phyloP scores from a whole-genome alignment of 2,888 invertebrate species.

The Celastrina argiolus region DNA sequence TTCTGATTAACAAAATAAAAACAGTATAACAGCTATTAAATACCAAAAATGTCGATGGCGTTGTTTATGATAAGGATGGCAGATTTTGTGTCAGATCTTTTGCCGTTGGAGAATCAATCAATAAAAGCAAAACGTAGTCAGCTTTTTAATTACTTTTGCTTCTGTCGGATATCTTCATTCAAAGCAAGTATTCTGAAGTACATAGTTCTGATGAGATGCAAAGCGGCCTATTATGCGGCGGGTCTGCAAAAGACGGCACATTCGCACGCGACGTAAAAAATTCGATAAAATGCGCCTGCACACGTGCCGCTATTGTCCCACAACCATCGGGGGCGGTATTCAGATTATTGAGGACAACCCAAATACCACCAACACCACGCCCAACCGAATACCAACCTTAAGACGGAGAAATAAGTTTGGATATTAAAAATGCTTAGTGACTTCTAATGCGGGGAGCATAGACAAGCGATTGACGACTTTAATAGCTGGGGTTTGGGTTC shows the following conservation, averaged over 20 bases:
- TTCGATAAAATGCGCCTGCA: slow-evolving; percentile 61
- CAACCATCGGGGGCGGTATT: slow-evolving; percentile 75
- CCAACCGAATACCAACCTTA: slow-evolving; percentile 39
- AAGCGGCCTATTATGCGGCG: slow-evolving; percentile 48
- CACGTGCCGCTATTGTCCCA: slow-evolving; percentile 74
- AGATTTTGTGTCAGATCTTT: too few relatives aligned
- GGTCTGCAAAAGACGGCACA: slow-evolving; percentile 63
- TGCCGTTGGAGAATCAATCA: too few relatives aligned
- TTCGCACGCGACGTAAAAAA: slow-evolving; percentile 68
- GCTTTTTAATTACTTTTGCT: background rate
- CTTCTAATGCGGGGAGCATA: background rate
- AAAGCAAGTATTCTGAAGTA: background rate
- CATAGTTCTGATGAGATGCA: background rate
- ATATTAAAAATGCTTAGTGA: slow-evolving; percentile 29
- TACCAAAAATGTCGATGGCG: too few relatives aligned
- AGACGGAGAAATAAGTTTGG: slow-evolving; percentile 20
- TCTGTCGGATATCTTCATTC: background rate
- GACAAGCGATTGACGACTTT: slow-evolving; percentile 26
- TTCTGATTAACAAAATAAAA: too few relatives aligned
- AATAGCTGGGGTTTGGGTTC: slow-evolving; percentile 27
- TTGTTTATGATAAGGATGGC: too few relatives aligned
- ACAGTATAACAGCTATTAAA: too few relatives aligned
- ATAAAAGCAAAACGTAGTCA: too few relatives aligned
- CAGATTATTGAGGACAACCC: slow-evolving; percentile 65
- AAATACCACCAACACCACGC: slow-evolving; percentile 46